A percentile compares a stretch with the other conserved stretches of the same genome.
These are phyloP conservation scores for Chirona hameri DNA, from an alignment of 2,888 invertebrate genomes.

Conservation along the genomic window DNA sequence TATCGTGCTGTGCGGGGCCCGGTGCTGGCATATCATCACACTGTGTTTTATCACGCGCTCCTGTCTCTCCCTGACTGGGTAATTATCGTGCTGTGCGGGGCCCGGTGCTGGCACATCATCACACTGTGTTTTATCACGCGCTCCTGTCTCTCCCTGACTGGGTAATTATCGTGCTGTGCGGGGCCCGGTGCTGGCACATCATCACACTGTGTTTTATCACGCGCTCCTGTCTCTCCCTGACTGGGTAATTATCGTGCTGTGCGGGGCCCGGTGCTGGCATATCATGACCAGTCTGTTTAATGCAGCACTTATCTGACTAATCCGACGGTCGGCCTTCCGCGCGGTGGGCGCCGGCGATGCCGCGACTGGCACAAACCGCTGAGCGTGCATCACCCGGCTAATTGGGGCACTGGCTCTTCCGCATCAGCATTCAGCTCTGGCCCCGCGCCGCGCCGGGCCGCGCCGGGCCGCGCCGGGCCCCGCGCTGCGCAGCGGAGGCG, in stretches of 20 bases:
- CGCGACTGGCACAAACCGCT: not conserved
- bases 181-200: not conserved
- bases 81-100: not conserved
- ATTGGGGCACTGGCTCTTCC: not conserved
- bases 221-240: constrained; percentile 31
- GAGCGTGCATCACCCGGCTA: not conserved
- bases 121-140: not conserved
- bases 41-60: not conserved
- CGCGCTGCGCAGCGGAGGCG: not conserved
- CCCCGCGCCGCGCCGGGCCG: not conserved
- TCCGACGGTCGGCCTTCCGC: not conserved
- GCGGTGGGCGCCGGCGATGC: not conserved
- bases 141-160: constrained; percentile 30
- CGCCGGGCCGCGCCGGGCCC: not conserved
- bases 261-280: not conserved
- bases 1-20: not conserved
- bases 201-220: not conserved
- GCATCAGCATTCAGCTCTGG: not conserved
- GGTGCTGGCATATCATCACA: not conserved
- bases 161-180: not conserved
- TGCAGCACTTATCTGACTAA: not conserved
- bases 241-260: too few relatives aligned
- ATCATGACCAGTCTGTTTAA: not conserved
- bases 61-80: constrained; percentile 29
- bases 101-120: not conserved